Evolutionary conservation across 1,140 invertebrate genomes (phyloP).

Genomic region (Acromyrmex echinatior): DNA sequence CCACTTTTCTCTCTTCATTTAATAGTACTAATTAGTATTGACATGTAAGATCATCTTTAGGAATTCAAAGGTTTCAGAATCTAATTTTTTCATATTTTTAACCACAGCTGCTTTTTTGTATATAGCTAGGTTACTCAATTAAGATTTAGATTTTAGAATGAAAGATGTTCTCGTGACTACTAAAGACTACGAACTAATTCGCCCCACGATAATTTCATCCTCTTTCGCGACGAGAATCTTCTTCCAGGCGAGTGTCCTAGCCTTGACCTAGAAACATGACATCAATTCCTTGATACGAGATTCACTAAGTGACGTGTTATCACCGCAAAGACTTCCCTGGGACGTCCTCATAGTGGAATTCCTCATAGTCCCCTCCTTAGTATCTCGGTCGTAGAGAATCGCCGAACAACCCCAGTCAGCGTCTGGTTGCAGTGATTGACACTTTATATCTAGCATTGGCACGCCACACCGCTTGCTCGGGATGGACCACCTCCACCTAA

Average conservation of each 20-base stretch:
- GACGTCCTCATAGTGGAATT: constrained; percentile 48
- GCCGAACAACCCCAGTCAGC: constrained; percentile 64
- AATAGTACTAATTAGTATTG: too few species aligned
- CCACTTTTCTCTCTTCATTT: too few species aligned
- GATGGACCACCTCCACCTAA: constrained; percentile 81
- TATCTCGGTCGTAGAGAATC: constrained; percentile 53
- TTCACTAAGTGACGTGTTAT: constrained; percentile 80
- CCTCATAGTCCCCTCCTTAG: not conserved
- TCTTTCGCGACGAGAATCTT: not conserved
- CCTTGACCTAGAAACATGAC: constrained; percentile 75
- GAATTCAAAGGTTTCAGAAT: too few species aligned
- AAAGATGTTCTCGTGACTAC: not conserved
- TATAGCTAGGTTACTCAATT: too few species aligned
- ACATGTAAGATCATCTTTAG: too few species aligned
- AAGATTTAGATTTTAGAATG: not conserved
- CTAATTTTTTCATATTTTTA: too few species aligned
- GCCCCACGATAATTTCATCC: not conserved
- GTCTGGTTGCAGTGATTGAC: constrained; percentile 83
- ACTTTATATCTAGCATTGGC: constrained; percentile 83
- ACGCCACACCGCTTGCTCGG: constrained; percentile 70
- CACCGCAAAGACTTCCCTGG: constrained; percentile 73
- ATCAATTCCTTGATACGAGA: constrained; percentile 65
- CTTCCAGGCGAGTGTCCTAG: constrained; percentile 41
- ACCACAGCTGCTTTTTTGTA: too few species aligned
- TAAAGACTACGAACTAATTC: not conserved